Percentiles rank a stretch among this genome's conserved stretches.
Evolutionary conservation across 2,113 vertebrate genomes (phyloP).

Genomic region (Chaenogobius annularis): DNA sequence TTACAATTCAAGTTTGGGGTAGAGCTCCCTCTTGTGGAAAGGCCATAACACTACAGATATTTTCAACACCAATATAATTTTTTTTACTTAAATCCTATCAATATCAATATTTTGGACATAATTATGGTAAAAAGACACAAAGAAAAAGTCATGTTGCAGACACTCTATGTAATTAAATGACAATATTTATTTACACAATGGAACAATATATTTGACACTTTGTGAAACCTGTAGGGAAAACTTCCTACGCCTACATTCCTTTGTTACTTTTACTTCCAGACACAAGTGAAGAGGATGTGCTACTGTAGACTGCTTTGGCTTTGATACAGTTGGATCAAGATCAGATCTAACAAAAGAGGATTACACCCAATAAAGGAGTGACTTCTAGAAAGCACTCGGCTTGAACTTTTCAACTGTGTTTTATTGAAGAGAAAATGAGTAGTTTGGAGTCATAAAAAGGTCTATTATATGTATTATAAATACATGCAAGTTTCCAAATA

Average conservation of each 20-base stretch:
- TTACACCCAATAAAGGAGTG: slow-evolving; percentile 14
- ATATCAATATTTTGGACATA: not conserved
- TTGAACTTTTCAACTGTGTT: slow-evolving; percentile 14
- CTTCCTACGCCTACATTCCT: not conserved
- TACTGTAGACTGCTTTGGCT: slow-evolving; percentile 4
- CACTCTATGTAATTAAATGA: not conserved
- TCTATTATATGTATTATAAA: too few species aligned
- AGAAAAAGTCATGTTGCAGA: not conserved
- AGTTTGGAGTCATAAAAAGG: not conserved
- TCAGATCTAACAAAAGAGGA: slow-evolving; percentile 17
- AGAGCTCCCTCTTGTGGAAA: slow-evolving; percentile 55
- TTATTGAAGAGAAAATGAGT: not conserved
- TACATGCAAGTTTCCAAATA: not conserved
- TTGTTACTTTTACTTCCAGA: slow-evolving; percentile 18
- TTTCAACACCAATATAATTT: not conserved
- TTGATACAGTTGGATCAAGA: slow-evolving; percentile 6
- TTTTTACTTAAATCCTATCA: not conserved
- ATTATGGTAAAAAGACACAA: not conserved
- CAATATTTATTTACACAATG: not conserved
- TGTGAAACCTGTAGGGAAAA: not conserved
- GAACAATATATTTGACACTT: not conserved
- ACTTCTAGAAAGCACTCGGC: slow-evolving; percentile 4
- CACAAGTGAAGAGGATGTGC: not conserved
- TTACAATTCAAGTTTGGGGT: slow-evolving; percentile 18
- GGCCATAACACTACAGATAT: slow-evolving; percentile 32